A percentile compares a stretch with the other conserved stretches of the same genome.
phyloP scores from a whole-genome alignment of 2,888 invertebrate species.

The Craniophora ligustri region DNA sequence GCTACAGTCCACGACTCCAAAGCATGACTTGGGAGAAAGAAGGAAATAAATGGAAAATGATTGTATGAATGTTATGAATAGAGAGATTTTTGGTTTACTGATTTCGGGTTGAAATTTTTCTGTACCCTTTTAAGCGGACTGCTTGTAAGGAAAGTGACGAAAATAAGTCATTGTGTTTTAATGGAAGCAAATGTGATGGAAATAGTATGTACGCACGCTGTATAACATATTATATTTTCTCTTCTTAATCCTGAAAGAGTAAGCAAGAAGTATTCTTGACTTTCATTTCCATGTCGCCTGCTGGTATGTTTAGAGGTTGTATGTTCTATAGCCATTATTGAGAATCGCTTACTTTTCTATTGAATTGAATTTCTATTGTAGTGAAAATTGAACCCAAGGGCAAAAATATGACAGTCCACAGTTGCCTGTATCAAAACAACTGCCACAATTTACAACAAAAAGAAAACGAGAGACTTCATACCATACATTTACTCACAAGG shows the following conservation, averaged over 20 bases:
- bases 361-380: no score
- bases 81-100: constrained; percentile 21
- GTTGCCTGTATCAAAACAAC: background rate
- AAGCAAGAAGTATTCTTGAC: no score
- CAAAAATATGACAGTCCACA: no score
- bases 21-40: constrained; percentile 31
- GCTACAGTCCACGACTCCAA: constrained; percentile 42
- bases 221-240: no score
- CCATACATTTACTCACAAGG: constrained; percentile 13
- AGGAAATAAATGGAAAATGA: constrained; percentile 32
- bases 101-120: constrained; percentile 28
- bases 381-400: no score
- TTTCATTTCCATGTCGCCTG: no score
- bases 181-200: background rate
- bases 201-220: background rate
- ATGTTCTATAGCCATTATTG: no score
- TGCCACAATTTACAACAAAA: no score
- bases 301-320: no score
- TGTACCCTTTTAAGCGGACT: constrained; percentile 30
- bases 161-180: constrained; percentile 24
- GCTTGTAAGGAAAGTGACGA: constrained; percentile 4
- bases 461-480: background rate
- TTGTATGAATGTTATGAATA: constrained; percentile 40
- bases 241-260: no score
- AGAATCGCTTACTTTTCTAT: no score